A percentile compares a stretch with the other conserved stretches of the same genome.
Evolutionary conservation across 2,888 invertebrate genomes (phyloP).

Genomic region (Lepetodrilus schrolli): DNA sequence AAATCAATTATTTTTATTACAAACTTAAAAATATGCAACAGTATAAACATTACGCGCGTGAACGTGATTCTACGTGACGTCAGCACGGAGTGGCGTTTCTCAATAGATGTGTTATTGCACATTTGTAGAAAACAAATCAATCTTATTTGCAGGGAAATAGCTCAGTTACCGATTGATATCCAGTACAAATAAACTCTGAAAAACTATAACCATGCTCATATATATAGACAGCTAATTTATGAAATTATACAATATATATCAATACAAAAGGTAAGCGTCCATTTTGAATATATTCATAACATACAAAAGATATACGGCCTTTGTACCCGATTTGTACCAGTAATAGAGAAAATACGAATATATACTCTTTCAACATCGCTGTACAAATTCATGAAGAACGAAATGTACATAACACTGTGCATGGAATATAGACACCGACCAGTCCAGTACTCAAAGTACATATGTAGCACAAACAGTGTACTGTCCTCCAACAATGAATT

Average conservation of each 20-base stretch:
- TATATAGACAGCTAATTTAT: conserved; percentile 33
- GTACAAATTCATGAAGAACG: conserved; percentile 29
- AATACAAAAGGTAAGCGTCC: conserved; percentile 43
- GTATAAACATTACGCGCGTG: conserved; percentile 58
- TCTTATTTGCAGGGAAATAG: conserved; percentile 7
- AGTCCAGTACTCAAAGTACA: not conserved
- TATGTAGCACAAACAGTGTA: conserved; percentile 14
- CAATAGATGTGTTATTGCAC: conserved; percentile 34
- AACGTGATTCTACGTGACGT: not conserved
- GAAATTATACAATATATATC: conserved; percentile 36
- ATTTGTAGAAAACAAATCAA: conserved; percentile 28
- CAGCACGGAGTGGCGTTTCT: not conserved
- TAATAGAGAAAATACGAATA: conserved; percentile 51
- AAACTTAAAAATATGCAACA: conserved; percentile 72
- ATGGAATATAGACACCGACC: conserved; percentile 1
- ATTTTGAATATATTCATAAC: conserved; percentile 25
- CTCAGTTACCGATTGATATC: conserved; percentile 7
- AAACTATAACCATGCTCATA: conserved; percentile 26
- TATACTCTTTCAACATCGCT: conserved; percentile 39
- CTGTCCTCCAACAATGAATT: conserved; percentile 1
- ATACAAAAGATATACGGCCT: conserved; percentile 46
- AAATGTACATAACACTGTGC: conserved; percentile 29
- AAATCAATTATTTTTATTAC: conserved; percentile 62
- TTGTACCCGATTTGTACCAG: conserved; percentile 42
- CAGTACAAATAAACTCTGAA: conserved; percentile 30